These are phyloP conservation scores for Armadillidium nasatum DNA, from an alignment of 1,140 invertebrate genomes.

Conservation along the genomic window DNA sequence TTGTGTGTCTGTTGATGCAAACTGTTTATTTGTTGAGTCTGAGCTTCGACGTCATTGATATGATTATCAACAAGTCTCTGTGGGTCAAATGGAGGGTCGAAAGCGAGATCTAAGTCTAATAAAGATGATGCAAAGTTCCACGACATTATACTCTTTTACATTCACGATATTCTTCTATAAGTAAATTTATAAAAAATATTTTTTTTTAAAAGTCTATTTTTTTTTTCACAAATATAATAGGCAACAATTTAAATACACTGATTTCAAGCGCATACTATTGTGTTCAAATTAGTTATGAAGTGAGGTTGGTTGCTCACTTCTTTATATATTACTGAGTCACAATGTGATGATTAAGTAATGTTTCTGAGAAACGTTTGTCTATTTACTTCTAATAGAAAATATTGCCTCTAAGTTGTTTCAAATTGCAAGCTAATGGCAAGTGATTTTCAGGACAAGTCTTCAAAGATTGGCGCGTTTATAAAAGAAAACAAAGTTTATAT, in stretches of 20 bases:
- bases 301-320: not conserved
- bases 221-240: too few species aligned
- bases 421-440: not conserved
- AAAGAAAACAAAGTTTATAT: not conserved
- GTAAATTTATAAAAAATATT: too few species aligned
- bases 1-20: not conserved
- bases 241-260: too few species aligned
- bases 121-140: slow-evolving; percentile 1
- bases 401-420: not conserved
- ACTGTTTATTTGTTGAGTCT: not conserved
- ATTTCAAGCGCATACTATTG: not conserved
- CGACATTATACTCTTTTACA: not conserved
- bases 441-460: not conserved
- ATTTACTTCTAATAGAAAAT: too few species aligned
- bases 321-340: not conserved
- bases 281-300: not conserved
- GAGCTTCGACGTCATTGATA: not conserved
- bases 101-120: not conserved
- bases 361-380: not conserved
- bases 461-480: not conserved
- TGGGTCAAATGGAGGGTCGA: not conserved
- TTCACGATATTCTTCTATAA: not conserved
- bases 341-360: not conserved
- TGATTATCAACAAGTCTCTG: not conserved
- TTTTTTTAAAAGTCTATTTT: too few species aligned